Base-by-base conservation (phyloP, 2,113 vertebrate genomes). In the Pungitius pungitius region DNA sequence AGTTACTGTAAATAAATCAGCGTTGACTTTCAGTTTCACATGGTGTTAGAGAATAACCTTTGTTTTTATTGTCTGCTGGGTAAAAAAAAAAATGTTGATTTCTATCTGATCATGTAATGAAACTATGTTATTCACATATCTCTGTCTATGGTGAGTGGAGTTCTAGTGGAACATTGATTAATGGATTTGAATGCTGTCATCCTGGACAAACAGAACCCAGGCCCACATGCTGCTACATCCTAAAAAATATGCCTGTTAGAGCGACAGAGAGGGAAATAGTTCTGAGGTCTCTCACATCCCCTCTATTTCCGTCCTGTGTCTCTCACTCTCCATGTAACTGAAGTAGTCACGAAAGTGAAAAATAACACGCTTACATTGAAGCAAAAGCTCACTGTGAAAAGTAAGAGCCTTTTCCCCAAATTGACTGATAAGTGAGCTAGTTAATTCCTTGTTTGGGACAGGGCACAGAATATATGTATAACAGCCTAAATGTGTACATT, bases 141-240 rank as follows among this genome's bases (percentile, higher is more conserved):
- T 24, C 20, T 51, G 20, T 51, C 20, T 22, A 20, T 51, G 89
- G 88, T 89, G 83, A 85, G 60, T 27, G 73, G 57, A 83, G 84
- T 81, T 90, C 82, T 85, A 70, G 40, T 0, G 64, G 80, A 86
- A 87, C 75, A 52, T 64, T 89, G 86, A 90, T 86, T 81, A 85
- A 90, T 89, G 87, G 67, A 89, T 80, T 80, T 88, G 85, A 85
- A 77, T 79, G 78, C 87, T 89, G 81, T 91, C 89, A 80, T 90
- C 83, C 85, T 87, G 82, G 77, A 88, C 79, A 90, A 92, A 92
- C 86, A 91, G 77, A 75, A 77, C 69, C 68, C n/a, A 66, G 10
- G 81, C 80, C 69, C 85, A 86, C 90, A 90, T 88, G 88, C 84
- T 82, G 87, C 81, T 83, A 74, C 85, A 79, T 89, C 89, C 83